Evolutionary conservation across 2,888 invertebrate genomes (phyloP).

Genomic region (Hetaerina titia): DNA sequence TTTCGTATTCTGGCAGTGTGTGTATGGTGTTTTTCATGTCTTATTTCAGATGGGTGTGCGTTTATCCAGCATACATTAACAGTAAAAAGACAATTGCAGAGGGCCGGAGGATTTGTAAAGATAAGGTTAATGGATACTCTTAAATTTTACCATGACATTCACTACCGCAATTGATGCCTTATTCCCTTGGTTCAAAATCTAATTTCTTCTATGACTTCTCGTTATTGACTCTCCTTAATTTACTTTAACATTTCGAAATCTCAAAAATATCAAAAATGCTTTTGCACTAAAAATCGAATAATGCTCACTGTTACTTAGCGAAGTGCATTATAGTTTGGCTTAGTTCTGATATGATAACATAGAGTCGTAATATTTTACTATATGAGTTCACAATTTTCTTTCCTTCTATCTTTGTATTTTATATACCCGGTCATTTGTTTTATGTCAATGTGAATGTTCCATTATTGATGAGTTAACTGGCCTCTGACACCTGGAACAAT

Average conservation of each 20-base stretch:
- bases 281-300: too few relatives aligned
- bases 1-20: slow-evolving; percentile 45
- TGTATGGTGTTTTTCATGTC: slow-evolving; percentile 53
- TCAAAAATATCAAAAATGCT: too few relatives aligned
- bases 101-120: slow-evolving; percentile 91
- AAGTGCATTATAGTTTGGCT: too few relatives aligned
- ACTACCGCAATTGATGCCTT: not conserved
- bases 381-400: too few relatives aligned
- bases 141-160: not conserved
- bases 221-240: too few relatives aligned
- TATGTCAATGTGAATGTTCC: not conserved
- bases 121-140: slow-evolving; percentile 77
- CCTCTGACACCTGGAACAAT: not conserved
- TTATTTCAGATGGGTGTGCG: slow-evolving; percentile 91
- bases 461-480: not conserved
- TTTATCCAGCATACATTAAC: slow-evolving; percentile 98
- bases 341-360: too few relatives aligned
- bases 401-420: not conserved
- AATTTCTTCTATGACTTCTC: not conserved
- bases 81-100: slow-evolving; percentile 94
- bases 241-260: too few relatives aligned
- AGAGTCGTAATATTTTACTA: too few relatives aligned
- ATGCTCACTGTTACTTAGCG: too few relatives aligned
- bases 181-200: not conserved
- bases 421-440: not conserved